phyloP scores from a whole-genome alignment of 2,113 vertebrate genomes.

The Misgurnus mizolepis region DNA sequence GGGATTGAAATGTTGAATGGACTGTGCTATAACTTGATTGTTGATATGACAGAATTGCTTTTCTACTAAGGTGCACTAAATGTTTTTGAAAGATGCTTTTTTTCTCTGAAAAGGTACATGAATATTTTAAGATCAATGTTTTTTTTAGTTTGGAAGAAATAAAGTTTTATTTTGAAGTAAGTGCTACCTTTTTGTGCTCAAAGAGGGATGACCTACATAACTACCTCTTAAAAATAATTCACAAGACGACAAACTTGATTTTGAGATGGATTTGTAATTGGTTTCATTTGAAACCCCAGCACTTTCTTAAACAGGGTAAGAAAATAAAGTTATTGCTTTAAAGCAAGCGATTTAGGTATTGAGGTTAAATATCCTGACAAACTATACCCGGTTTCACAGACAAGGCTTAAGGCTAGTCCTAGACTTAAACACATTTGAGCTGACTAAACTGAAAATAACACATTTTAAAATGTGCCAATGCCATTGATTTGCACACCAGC shows the following conservation, averaged over 20 bases:
- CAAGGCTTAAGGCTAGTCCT: too few species aligned
- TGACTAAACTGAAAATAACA: too few species aligned
- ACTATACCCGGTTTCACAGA: too few species aligned
- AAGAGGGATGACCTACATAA: neutral
- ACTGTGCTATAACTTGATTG: neutral
- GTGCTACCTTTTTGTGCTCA: neutral
- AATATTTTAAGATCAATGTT: neutral
- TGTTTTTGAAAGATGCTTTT: slow-evolving; percentile 26
- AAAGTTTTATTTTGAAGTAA: slow-evolving; percentile 37
- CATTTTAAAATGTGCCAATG: too few species aligned
- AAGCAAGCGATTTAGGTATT: too few species aligned
- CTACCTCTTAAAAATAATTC: too few species aligned
- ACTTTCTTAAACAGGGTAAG: too few species aligned
- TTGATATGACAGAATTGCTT: neutral
- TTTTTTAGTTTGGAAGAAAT: neutral
- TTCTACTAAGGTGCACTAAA: slow-evolving; percentile 16
- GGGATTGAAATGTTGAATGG: slow-evolving; percentile 17
- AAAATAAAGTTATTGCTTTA: too few species aligned
- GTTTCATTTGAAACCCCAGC: too few species aligned
- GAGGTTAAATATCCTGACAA: too few species aligned
- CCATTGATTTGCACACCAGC: too few species aligned
- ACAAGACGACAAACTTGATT: neutral
- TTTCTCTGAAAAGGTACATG: neutral
- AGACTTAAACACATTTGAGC: too few species aligned
- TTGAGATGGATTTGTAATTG: neutral